Conservation (phyloP, 2,797 vertebrate species). For the Acrossocheilus fasciatus region DNA sequence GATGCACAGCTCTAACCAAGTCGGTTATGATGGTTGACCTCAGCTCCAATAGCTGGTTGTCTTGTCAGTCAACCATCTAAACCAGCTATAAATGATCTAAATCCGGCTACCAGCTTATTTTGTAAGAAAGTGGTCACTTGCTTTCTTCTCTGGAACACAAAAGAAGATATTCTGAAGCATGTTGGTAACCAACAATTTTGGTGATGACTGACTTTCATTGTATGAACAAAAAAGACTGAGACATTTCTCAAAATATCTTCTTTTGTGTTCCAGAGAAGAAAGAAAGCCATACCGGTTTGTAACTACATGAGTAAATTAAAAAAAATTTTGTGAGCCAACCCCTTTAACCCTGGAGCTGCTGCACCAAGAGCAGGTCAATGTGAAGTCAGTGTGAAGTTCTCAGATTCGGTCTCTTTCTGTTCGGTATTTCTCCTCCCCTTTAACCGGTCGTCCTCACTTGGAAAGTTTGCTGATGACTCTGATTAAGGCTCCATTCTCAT, state of each 20-base stretch:
- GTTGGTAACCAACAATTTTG: neutral
- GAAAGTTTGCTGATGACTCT: constrained; percentile 99
- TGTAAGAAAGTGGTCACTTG: neutral
- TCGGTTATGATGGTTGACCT: neutral
- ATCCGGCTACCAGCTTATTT: neutral
- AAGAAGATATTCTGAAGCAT: neutral
- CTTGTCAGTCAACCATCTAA: neutral
- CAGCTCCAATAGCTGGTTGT: neutral
- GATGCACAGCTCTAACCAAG: neutral
- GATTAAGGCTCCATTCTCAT: constrained; percentile 97
- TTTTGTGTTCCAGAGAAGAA: neutral
- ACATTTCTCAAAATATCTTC: neutral
- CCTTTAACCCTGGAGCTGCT: neutral
- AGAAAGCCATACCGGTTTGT: neutral
- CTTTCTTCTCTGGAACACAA: neutral
- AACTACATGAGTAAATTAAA: neutral
- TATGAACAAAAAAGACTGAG: neutral
- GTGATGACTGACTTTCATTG: neutral
- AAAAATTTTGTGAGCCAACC: neutral
- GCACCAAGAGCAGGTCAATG: neutral
- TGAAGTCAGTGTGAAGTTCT: neutral
- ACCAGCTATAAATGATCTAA: neutral
- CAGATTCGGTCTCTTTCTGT: constrained; percentile 11
- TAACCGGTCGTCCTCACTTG: constrained; percentile 79
- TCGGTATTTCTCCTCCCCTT: constrained; percentile 39